Conservation (phyloP, 2,113 vertebrate genomes). For the Thalassarche chlororhynchos region DNA sequence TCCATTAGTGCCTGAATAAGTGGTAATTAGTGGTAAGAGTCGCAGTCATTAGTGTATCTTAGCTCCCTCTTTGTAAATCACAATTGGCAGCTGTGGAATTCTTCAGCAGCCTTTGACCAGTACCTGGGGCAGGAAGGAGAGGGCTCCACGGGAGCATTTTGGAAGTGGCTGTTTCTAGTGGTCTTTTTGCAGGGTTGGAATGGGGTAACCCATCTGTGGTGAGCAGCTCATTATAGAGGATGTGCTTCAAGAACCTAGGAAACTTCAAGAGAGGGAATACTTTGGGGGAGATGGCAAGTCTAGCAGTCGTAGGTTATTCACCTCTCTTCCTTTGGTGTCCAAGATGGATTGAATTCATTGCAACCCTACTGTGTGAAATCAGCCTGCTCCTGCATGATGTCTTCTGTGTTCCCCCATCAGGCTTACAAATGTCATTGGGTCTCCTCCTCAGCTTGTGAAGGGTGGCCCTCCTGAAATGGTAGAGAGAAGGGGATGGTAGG, state of each 20-base stretch:
- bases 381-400: background rate
- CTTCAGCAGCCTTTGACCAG: background rate
- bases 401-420: background rate
- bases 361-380: background rate
- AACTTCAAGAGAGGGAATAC: background rate
- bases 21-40: constrained; percentile 48
- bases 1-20: constrained; percentile 50
- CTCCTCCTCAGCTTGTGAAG: background rate
- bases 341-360: background rate
- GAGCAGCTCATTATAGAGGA: background rate
- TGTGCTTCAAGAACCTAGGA: background rate
- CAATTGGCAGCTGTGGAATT: background rate
- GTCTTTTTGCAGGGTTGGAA: background rate
- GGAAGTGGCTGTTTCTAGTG: background rate
- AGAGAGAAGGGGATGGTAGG: background rate
- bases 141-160: background rate
- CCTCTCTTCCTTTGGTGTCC: background rate
- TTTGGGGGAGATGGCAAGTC: background rate
- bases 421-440: background rate
- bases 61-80: constrained; percentile 46
- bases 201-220: background rate
- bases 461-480: background rate
- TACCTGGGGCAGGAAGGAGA: background rate
- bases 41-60: constrained; percentile 7
- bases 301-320: background rate